Evolutionary conservation across 2,888 invertebrate genomes (phyloP).

Genomic region (Masnerella sp.): DNA sequence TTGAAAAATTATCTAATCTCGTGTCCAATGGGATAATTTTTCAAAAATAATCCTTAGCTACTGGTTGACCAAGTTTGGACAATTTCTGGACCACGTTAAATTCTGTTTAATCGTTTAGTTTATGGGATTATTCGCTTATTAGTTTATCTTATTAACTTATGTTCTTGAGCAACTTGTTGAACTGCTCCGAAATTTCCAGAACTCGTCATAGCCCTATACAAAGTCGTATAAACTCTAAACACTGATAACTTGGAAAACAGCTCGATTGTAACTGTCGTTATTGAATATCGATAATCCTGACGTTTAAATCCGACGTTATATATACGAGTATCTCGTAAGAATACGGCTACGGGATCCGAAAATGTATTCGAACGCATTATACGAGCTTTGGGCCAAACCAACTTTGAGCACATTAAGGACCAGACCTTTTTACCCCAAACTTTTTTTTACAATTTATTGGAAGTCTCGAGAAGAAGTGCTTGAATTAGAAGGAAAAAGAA

Average conservation of each 20-base stretch:
- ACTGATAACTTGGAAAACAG: slow-evolving; percentile 51
- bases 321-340: slow-evolving; percentile 13
- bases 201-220: slow-evolving; percentile 41
- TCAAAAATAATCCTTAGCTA: background rate
- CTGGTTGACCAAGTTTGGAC: slow-evolving; percentile 36
- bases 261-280: slow-evolving; percentile 28
- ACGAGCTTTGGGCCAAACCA: slow-evolving; percentile 34
- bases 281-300: slow-evolving; percentile 55
- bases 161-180: slow-evolving; percentile 42
- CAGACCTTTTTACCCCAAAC: background rate
- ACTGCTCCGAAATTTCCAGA: slow-evolving; percentile 41
- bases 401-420: slow-evolving; percentile 24
- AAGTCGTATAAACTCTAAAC: slow-evolving; percentile 57
- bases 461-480: no score
- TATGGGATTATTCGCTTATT: background rate
- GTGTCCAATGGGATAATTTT: no score
- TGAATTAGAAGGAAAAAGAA: no score
- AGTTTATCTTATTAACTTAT: background rate
- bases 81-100: slow-evolving; percentile 20
- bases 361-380: slow-evolving; percentile 49
- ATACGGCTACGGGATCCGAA: slow-evolving; percentile 41
- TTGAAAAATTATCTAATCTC: no score
- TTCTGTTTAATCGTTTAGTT: background rate
- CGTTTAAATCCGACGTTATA: slow-evolving; percentile 45
- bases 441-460: slow-evolving; percentile 20